A percentile compares a stretch with the other conserved stretches of the same genome.
Conservation (phyloP, 2,113 vertebrate genomes). For the Lethenteron camtschaticum region DNA sequence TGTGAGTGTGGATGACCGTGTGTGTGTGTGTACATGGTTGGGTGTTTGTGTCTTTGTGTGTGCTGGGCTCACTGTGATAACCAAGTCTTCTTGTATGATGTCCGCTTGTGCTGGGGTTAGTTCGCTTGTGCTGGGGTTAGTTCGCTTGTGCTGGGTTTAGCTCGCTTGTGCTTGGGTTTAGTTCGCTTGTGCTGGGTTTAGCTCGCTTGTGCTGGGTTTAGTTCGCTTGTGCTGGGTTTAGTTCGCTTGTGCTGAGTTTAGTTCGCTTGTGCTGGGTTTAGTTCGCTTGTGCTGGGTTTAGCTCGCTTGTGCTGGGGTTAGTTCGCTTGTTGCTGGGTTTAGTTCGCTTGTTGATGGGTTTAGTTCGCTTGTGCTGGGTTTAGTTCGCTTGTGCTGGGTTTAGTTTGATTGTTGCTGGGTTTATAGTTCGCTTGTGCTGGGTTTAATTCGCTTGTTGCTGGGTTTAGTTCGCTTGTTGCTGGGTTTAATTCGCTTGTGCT, state of each 20-base stretch:
- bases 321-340: neutral
- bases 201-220: no score
- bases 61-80: neutral
- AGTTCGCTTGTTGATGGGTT: neutral
- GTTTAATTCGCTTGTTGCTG: no score
- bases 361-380: neutral
- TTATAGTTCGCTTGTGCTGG: no score
- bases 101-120: neutral
- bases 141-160: neutral
- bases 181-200: neutral
- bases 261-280: no score
- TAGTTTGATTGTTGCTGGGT: no score
- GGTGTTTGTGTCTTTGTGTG: neutral
- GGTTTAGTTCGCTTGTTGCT: no score
- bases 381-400: no score
- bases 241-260: no score
- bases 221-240: no score
- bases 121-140: neutral
- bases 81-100: neutral
- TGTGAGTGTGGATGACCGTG: neutral
- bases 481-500: no score
- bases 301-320: neutral
- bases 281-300: no score
- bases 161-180: neutral
- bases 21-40: neutral